Conservation (phyloP, 2,113 vertebrate species). For the Poicephalus meyeri region DNA sequence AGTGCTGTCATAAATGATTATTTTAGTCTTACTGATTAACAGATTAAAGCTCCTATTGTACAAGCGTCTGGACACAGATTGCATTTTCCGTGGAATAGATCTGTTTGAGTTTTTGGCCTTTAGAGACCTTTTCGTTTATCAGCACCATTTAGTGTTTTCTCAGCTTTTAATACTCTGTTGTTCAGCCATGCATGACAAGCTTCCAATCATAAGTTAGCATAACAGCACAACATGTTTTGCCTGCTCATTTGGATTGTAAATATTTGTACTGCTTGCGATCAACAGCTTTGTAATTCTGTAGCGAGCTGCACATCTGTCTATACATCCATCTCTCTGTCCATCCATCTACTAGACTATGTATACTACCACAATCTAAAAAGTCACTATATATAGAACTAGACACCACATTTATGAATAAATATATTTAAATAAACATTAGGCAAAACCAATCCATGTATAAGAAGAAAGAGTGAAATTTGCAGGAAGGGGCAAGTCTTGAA, state of each 20-base stretch:
- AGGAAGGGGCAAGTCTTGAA: neutral
- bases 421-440: neutral
- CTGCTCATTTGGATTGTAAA: slow-evolving; percentile 47
- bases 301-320: neutral
- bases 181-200: neutral
- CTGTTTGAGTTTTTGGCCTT: neutral
- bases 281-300: slow-evolving; percentile 21
- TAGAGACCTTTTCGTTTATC: neutral
- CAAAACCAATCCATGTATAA: neutral
- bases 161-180: neutral
- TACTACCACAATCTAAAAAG: neutral
- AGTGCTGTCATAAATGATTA: neutral
- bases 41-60: neutral
- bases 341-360: neutral
- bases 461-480: neutral
- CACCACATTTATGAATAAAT: neutral
- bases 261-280: slow-evolving; percentile 17
- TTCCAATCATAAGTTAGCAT: neutral
- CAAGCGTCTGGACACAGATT: neutral
- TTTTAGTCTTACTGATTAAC: neutral
- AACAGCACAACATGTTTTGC: neutral
- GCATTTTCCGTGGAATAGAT: neutral
- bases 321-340: neutral
- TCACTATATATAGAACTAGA: neutral
- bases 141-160: slow-evolving; percentile 34